A percentile compares a stretch with the other conserved stretches of the same genome.
Conservation (phyloP, 2,888 invertebrate genomes). For the Leptinotarsa haldemani region DNA sequence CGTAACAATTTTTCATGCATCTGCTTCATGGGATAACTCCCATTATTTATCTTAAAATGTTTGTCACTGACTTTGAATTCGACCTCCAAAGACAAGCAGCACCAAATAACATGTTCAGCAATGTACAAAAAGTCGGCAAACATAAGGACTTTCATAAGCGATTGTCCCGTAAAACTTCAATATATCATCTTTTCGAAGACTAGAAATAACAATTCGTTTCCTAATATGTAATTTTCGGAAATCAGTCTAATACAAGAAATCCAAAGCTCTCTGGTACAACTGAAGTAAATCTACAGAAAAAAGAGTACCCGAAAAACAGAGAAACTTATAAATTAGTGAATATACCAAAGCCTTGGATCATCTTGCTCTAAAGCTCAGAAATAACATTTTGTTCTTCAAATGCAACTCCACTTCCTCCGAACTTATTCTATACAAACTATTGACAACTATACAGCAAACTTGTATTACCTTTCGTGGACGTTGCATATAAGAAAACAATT, state of each 20-base stretch:
- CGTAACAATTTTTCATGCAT: background rate
- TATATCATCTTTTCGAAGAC: background rate
- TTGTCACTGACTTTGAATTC: background rate
- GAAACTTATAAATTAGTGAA: background rate
- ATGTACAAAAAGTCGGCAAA: background rate
- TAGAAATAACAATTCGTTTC: conserved; percentile 2
- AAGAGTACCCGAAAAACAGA: too few relatives aligned
- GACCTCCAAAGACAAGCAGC: background rate
- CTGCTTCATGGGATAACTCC: background rate
- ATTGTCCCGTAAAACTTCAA: background rate
- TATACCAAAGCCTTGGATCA: background rate
- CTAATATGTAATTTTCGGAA: background rate
- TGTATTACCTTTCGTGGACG: background rate
- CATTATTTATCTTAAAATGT: background rate
- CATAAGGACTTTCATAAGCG: background rate
- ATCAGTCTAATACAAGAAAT: conserved; percentile 14
- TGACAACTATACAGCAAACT: too few relatives aligned
- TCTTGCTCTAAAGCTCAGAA: background rate
- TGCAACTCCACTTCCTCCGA: conserved; percentile 5
- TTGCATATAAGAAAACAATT: background rate
- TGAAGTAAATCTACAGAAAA: background rate
- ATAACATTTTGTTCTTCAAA: background rate
- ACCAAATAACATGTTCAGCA: background rate
- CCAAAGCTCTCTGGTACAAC: conserved; percentile 4
- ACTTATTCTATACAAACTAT: too few relatives aligned